Percentiles rank a stretch among this genome's conserved stretches.
These are phyloP conservation scores for Pangasius sanitwongsei DNA, from an alignment of 2,797 vertebrate species.

Conservation along the genomic window DNA sequence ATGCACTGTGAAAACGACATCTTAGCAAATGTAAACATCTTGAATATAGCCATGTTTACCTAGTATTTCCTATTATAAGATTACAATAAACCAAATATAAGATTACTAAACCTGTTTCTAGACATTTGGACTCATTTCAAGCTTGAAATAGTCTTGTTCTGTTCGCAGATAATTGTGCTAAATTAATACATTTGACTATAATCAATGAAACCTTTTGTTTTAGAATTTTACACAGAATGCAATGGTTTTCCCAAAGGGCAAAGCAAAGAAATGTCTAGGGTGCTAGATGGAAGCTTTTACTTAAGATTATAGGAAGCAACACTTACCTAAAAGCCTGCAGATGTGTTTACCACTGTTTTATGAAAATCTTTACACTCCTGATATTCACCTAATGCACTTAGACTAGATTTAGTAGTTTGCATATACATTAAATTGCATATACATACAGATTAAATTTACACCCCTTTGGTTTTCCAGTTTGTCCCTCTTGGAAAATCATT, in stretches of 20 bases:
- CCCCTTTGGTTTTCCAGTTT: not conserved
- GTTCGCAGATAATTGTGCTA: not conserved
- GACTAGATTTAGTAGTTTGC: not conserved
- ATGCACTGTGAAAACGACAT: not conserved
- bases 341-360: not conserved
- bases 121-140: not conserved
- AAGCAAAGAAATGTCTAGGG: not conserved
- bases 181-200: not conserved
- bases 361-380: not conserved
- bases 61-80: not conserved
- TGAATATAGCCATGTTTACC: not conserved
- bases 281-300: not conserved
- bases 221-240: not conserved
- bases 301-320: not conserved
- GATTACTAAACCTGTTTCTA: not conserved
- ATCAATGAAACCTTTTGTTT: not conserved
- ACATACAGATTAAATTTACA: not conserved
- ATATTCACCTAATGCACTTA: not conserved
- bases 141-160: not conserved
- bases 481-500: not conserved
- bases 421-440: not conserved
- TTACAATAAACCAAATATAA: not conserved
- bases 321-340: not conserved
- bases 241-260: not conserved
- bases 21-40: not conserved